Evolutionary conservation across 2,113 vertebrate genomes (phyloP).

Genomic region (Ceuthmochares aereus): DNA sequence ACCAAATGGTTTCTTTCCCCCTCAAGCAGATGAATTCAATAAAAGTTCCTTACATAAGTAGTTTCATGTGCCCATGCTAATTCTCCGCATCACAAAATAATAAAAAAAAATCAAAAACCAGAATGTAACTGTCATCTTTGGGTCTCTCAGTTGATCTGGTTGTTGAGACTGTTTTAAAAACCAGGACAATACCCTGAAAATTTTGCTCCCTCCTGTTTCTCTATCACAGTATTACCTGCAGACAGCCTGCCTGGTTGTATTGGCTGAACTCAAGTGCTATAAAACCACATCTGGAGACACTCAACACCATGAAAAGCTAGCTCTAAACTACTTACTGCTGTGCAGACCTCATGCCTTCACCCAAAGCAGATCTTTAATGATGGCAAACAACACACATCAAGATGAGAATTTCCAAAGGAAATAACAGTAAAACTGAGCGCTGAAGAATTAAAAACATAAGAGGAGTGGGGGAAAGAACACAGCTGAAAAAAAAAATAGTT

Average conservation of each 20-base stretch:
- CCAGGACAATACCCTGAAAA: not conserved
- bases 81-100: not conserved
- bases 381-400: not conserved
- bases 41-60: not conserved
- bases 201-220: not conserved
- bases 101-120: not conserved
- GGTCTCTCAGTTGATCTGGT: not conserved
- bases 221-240: not conserved
- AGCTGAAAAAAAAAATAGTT: rapidly evolving
- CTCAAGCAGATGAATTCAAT: not conserved
- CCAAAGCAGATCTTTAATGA: not conserved
- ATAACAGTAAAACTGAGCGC: not conserved
- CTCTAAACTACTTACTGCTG: not conserved
- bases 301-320: not conserved
- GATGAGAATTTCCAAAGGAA: not conserved
- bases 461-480: not conserved
- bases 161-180: not conserved
- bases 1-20: not conserved
- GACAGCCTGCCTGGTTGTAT: not conserved
- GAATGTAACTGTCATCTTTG: not conserved
- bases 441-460: not conserved
- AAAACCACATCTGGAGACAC: not conserved
- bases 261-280: not conserved
- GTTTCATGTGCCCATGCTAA: not conserved
- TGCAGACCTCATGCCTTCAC: not conserved